Evolutionary conservation across 2,888 invertebrate species (phyloP).

Genomic region (Pristionchus japonicus): DNA sequence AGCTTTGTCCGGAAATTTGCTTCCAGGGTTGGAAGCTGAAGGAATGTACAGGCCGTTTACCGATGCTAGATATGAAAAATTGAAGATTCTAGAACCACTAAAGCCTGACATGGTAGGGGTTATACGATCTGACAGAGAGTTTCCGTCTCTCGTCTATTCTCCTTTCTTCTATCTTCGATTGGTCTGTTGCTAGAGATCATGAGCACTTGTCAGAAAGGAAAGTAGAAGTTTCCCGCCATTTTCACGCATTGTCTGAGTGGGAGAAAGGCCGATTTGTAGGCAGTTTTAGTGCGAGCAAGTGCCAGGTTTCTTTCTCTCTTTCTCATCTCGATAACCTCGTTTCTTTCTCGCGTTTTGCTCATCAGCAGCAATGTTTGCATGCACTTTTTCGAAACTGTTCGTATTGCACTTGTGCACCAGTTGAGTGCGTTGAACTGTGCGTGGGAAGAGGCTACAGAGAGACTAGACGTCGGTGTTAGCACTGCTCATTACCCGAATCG

Average conservation of each 20-base stretch:
- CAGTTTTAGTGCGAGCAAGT: neutral
- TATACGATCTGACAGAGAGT: neutral
- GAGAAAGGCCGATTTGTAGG: neutral
- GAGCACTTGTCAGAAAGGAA: neutral
- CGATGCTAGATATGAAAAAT: neutral
- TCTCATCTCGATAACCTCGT: neutral
- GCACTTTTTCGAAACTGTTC: conserved; percentile 14
- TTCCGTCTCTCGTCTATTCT: no score
- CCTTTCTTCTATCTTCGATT: no score
- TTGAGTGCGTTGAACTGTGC: neutral
- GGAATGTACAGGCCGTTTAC: no score
- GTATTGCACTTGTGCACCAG: neutral
- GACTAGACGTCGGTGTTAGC: neutral
- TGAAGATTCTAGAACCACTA: no score
- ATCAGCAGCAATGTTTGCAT: neutral
- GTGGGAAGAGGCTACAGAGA: neutral
- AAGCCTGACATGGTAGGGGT: neutral
- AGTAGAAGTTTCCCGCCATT: neutral
- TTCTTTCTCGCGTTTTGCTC: neutral
- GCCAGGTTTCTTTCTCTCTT: neutral
- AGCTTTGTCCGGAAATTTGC: neutral
- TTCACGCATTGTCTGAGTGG: neutral
- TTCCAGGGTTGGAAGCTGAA: no score
- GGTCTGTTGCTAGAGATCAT: neutral
- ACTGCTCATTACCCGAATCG: neutral